A percentile compares a stretch with the other conserved stretches of the same genome.
These are phyloP conservation scores for Sericinus montela DNA, from an alignment of 2,888 invertebrate genomes.

Conservation along the genomic window DNA sequence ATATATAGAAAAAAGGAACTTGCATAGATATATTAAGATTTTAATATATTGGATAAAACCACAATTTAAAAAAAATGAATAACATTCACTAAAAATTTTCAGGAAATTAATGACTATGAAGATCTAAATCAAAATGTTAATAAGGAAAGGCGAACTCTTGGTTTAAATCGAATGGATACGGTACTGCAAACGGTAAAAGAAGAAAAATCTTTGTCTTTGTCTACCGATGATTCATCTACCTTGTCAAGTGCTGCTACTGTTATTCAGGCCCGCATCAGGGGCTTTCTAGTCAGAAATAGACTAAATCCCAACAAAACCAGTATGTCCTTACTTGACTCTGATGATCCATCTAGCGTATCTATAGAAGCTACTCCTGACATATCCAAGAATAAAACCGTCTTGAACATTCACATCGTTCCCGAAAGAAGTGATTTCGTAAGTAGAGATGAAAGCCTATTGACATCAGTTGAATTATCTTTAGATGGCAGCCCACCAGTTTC, in stretches of 20 bases:
- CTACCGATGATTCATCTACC: constrained; percentile 72
- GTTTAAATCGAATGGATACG: constrained; percentile 66
- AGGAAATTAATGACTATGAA: constrained; percentile 30
- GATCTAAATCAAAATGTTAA: constrained; percentile 31
- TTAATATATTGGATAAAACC: too few relatives aligned
- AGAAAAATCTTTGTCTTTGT: constrained; percentile 70
- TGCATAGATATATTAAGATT: too few relatives aligned
- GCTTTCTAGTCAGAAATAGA: constrained; percentile 81
- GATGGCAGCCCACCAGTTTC: constrained; percentile 66
- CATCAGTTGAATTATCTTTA: constrained; percentile 63
- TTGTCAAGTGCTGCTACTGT: constrained; percentile 80
- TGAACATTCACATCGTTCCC: constrained; percentile 70
- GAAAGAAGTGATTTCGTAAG: constrained; percentile 59
- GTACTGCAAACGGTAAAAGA: constrained; percentile 75
- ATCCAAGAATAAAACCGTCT: constrained; percentile 55
- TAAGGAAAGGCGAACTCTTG: constrained; percentile 56
- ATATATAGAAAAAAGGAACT: too few relatives aligned
- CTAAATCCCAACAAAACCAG: constrained; percentile 61
- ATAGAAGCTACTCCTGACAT: constrained; percentile 53
- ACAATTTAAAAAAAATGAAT: too few relatives aligned
- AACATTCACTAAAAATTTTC: too few relatives aligned
- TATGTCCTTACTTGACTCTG: constrained; percentile 57
- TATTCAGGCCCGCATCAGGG: constrained; percentile 84
- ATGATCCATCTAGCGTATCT: constrained; percentile 46
- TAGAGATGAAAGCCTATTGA: constrained; percentile 64